These are phyloP conservation scores for Monoplex corrugatus DNA, from an alignment of 2,888 invertebrate species.

Conservation along the genomic window DNA sequence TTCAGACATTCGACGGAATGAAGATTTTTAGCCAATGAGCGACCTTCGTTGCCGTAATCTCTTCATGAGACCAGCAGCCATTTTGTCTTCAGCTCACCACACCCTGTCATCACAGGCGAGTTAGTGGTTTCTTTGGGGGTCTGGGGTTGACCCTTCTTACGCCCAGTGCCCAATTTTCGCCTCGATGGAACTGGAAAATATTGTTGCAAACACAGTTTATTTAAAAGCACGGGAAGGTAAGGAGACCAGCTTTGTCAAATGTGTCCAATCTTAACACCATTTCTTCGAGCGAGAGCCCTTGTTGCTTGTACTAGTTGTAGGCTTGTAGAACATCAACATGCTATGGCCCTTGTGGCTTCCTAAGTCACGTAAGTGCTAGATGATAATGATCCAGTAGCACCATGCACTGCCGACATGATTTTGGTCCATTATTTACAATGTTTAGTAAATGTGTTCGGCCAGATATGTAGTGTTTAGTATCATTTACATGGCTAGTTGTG, in stretches of 20 bases:
- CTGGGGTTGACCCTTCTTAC: slow-evolving; percentile 71
- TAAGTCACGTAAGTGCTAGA: too few relatives aligned
- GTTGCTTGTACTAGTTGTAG: too few relatives aligned
- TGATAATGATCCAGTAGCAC: too few relatives aligned
- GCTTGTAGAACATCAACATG: too few relatives aligned
- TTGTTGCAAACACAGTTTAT: slow-evolving; percentile 82
- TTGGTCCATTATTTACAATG: too few relatives aligned
- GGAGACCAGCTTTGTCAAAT: slow-evolving; percentile 43
- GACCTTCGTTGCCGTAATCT: slow-evolving; percentile 59
- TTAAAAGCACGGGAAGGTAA: slow-evolving; percentile 81
- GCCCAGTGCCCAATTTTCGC: slow-evolving; percentile 63
- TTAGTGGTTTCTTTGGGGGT: slow-evolving; percentile 71
- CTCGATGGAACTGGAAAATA: slow-evolving; percentile 82
- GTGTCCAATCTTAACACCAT: too few relatives aligned
- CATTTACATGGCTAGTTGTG: too few relatives aligned
- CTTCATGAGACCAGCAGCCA: slow-evolving; percentile 69
- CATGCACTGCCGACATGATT: too few relatives aligned
- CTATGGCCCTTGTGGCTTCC: too few relatives aligned
- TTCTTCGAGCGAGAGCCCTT: too few relatives aligned
- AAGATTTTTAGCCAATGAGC: slow-evolving; percentile 69
- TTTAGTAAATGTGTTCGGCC: too few relatives aligned
- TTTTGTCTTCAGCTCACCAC: slow-evolving; percentile 74
- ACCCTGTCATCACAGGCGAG: slow-evolving; percentile 69
- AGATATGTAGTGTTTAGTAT: too few relatives aligned
- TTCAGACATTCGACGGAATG: slow-evolving; percentile 43